Evolutionary conservation across 2,888 invertebrate species (phyloP).

Genomic region (Himalopsyche kuldschensis): DNA sequence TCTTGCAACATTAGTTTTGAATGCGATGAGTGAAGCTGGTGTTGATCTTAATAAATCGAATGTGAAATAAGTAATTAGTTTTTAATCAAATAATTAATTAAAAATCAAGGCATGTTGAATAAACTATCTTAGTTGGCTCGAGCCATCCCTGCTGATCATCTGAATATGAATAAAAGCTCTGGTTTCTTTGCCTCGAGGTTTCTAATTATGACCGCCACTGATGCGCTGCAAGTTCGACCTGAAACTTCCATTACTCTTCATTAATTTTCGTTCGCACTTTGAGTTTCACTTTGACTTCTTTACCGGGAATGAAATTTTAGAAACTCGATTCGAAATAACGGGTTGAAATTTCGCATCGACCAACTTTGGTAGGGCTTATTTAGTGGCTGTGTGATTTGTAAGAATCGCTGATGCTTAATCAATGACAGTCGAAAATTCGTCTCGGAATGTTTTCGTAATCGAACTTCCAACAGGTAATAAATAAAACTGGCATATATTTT

Average conservation of each 20-base stretch:
- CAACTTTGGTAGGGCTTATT: background rate
- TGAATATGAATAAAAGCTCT: too few relatives aligned
- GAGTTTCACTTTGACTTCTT: background rate
- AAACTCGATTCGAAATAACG: background rate
- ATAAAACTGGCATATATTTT: background rate
- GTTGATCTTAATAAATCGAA: too few relatives aligned
- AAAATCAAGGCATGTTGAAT: too few relatives aligned
- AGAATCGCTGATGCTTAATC: background rate
- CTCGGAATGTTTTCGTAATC: background rate
- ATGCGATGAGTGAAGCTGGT: too few relatives aligned
- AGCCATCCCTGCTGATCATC: too few relatives aligned
- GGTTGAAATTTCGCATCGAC: background rate
- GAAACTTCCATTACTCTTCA: conserved; percentile 14
- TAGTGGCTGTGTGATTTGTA: background rate
- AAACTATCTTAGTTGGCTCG: too few relatives aligned
- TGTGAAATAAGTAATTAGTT: too few relatives aligned
- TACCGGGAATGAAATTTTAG: background rate
- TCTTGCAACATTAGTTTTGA: too few relatives aligned
- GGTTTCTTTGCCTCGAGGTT: too few relatives aligned
- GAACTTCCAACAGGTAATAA: background rate
- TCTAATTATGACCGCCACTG: background rate
- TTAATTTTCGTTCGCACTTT: conserved; percentile 7
- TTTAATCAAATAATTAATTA: too few relatives aligned
- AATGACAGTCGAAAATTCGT: background rate
- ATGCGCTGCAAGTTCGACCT: background rate